Percentiles rank a stretch among this genome's conserved stretches.
Conservation (phyloP, 2,797 vertebrate species). For the Bufotes viridis region DNA sequence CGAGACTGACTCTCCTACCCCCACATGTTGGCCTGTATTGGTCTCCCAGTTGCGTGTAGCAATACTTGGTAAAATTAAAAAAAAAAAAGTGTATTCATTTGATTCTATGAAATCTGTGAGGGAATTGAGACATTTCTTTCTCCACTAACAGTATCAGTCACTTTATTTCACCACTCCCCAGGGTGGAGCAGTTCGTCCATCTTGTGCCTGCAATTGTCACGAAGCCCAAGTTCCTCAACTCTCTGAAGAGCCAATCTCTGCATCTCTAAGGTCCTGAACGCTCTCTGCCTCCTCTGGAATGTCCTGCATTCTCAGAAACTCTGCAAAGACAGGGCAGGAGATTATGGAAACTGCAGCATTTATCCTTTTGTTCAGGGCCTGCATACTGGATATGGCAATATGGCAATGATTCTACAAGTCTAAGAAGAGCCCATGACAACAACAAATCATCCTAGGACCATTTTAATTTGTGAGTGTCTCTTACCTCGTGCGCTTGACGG, state of each 20-base stretch:
- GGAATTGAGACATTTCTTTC: neutral
- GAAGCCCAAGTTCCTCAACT: constrained; percentile 67
- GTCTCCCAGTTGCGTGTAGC: neutral
- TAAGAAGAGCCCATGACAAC: too few relatives aligned
- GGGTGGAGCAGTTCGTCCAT: constrained; percentile 45
- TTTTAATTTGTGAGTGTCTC: neutral
- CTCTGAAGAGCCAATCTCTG: constrained; percentile 69
- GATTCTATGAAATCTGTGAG: neutral
- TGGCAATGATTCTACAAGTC: too few relatives aligned
- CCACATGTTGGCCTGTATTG: neutral
- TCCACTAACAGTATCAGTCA: constrained; percentile 32
- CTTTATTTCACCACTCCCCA: constrained; percentile 37
- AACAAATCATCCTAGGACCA: too few relatives aligned
- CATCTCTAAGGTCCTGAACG: constrained; percentile 71
- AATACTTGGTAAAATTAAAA: neutral
- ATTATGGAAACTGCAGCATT: neutral
- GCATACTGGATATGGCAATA: neutral
- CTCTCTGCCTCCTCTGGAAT: constrained; percentile 91
- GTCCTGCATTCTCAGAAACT: constrained; percentile 87
- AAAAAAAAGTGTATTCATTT: neutral
- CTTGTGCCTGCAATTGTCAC: neutral
- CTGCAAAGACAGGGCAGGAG: constrained; percentile 55
- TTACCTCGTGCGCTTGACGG: constrained; percentile 73
- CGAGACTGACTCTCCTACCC: neutral
- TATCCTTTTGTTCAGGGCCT: too few relatives aligned